These are phyloP conservation scores for Pherbina coryleti DNA, from an alignment of 2,888 invertebrate species.

Conservation along the genomic window DNA sequence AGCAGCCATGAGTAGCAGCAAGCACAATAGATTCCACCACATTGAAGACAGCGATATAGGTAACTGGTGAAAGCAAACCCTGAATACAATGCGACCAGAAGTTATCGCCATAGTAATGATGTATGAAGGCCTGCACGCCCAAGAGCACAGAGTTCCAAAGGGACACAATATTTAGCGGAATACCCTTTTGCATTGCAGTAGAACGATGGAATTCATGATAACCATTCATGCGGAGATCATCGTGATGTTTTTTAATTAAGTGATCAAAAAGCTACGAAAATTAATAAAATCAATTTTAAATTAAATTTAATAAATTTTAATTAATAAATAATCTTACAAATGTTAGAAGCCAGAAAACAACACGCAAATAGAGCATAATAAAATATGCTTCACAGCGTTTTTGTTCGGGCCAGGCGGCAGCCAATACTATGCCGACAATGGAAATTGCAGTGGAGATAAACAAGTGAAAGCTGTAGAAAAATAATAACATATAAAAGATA, in stretches of 20 bases:
- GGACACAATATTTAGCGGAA: conserved; percentile 76
- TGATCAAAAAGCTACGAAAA: conserved; percentile 73
- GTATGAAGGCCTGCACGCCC: conserved; percentile 72
- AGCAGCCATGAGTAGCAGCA: conserved; percentile 70
- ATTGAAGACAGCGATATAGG: conserved; percentile 73
- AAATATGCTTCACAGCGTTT: conserved; percentile 73
- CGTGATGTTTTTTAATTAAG: conserved; percentile 73
- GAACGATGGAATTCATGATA: conserved; percentile 79
- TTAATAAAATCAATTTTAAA: conserved; percentile 14
- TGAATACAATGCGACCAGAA: conserved; percentile 72
- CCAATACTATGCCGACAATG: conserved; percentile 62
- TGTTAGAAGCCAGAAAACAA: conserved; percentile 73
- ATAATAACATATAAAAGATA: background rate
- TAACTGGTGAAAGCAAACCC: conserved; percentile 72
- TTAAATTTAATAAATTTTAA: background rate
- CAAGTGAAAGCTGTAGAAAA: conserved; percentile 60
- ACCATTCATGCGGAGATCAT: conserved; percentile 75
- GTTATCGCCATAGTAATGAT: conserved; percentile 72
- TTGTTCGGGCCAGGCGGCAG: conserved; percentile 59
- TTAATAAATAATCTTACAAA: conserved; percentile 68
- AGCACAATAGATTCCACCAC: conserved; percentile 72
- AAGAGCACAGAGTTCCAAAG: conserved; percentile 74
- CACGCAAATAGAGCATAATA: conserved; percentile 73
- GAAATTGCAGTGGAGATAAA: conserved; percentile 66
- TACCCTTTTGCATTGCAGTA: conserved; percentile 73